Base-by-base conservation (phyloP, 30 jellyfish, hydroid and myxozoan species). In the Clytia hemisphaerica region DNA sequence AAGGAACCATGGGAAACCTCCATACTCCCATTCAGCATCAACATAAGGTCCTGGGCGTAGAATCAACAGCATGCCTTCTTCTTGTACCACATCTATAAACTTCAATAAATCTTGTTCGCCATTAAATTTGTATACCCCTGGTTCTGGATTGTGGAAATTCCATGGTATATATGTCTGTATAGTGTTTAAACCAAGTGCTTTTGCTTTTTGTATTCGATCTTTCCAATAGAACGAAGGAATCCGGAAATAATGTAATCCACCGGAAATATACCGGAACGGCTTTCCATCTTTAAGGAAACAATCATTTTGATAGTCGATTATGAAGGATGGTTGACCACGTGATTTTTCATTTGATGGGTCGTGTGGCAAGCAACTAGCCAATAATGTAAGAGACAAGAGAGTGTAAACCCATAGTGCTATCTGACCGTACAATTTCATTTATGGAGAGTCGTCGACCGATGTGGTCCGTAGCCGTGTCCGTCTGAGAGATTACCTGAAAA, bases 11-110 rank as follows among this genome's bases (percentile, higher is more conserved):
- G 95, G 95, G 10, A 85, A 84, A 7, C 95, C 95, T 22, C 95
- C 95, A 76, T 77, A 85, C 31, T 85, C 95, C 72, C 95, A 54
- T 58, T 85, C 95, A 6, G 95, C 95, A 78, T 77, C 93, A 45
- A 85, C 77, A 67, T 76, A 85, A 14, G 95, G 95, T 33, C 96
- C 96, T 28, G 96, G 94, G 36, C 96, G 82, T 9, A 86, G 58
- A 10, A 86, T 86, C 25, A 86, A 94, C 12, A 86, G 78, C 28
- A 86, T 58, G 64, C 42, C 82, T 44, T 71, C 47, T 37, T 78
- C 61, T 67, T 78, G 83, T 16, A 94, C 96, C 31, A 86, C 73
- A n/a, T 79, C 37, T n/a, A 86, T 54, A 58, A 86, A 86, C 29
- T 79, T 76, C 46, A 86, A 16, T 2, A 86, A 22, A 64, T 86